Evolutionary conservation across 2,113 vertebrate species (phyloP).

Genomic region (Lota lota): DNA sequence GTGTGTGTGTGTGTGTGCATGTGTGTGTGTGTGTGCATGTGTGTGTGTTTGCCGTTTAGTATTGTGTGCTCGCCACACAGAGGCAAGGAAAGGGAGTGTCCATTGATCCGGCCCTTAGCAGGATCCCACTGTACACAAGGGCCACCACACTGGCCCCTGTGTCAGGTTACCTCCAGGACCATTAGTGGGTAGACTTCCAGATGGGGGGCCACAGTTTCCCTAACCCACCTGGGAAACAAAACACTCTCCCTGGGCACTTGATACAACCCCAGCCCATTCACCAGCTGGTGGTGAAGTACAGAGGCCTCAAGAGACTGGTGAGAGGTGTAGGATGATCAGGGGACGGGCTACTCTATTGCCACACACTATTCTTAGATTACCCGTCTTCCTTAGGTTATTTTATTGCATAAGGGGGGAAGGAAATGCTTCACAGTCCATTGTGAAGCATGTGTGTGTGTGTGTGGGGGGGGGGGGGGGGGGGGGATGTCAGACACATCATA

Average conservation of each 20-base stretch:
- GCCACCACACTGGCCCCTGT: constrained; percentile 18
- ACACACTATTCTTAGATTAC: constrained; percentile 29
- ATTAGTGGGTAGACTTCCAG: constrained; percentile 44
- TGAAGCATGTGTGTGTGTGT: constrained; percentile 1
- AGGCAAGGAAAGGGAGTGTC: neutral
- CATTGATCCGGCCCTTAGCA: constrained; percentile 6
- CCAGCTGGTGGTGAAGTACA: constrained; percentile 43
- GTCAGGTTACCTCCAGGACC: constrained; percentile 54
- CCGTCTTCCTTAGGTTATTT: constrained; percentile 40
- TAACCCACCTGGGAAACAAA: constrained; percentile 51
- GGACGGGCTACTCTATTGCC: constrained; percentile 18
- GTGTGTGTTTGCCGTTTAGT: neutral
- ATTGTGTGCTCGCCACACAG: neutral
- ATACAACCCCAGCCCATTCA: constrained; percentile 10
- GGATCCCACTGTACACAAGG: constrained; percentile 31
- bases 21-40: neutral
- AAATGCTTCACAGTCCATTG: constrained; percentile 54
- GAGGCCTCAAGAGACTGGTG: constrained; percentile 15
- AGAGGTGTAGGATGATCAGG: constrained; percentile 11
- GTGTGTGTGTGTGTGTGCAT: neutral
- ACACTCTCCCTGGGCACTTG: constrained; percentile 30
- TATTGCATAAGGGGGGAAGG: constrained; percentile 54
- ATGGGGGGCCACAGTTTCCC: constrained; percentile 42
- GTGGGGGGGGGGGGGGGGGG: constrained; percentile 8
- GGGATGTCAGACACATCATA: constrained; percentile 24